phyloP scores from a whole-genome alignment of 2,113 vertebrate genomes.

The Brachyhypopomus gauderio region DNA sequence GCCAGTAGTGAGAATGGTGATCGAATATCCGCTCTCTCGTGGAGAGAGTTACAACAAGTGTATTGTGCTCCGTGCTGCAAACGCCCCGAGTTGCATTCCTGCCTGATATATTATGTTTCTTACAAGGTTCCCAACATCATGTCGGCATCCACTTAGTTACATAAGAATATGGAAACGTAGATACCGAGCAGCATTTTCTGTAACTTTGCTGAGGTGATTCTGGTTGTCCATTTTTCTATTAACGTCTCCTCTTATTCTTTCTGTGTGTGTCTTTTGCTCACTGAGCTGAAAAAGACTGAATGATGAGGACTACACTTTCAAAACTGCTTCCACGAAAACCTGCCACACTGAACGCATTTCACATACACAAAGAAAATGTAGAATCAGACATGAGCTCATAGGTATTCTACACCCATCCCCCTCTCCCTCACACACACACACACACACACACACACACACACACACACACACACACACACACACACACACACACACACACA shows the following conservation, averaged over 20 bases:
- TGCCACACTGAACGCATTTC: constrained; percentile 15
- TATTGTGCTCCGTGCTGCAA: constrained; percentile 23
- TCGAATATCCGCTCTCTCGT: constrained; percentile 44
- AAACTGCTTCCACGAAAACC: not conserved
- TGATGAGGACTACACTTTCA: not conserved
- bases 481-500: constrained; percentile 42
- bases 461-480: constrained; percentile 40
- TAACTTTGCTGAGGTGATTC: constrained; percentile 1
- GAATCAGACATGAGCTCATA: constrained; percentile 49
- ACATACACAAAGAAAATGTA: constrained; percentile 39
- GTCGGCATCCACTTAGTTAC: not conserved
- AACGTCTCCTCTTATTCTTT: constrained; percentile 1
- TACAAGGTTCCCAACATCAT: not conserved
- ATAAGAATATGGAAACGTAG: not conserved
- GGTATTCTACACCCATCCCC: constrained; percentile 54
- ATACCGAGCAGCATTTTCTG: constrained; percentile 21
- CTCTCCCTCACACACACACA: constrained; percentile 40
- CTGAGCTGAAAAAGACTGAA: not conserved
- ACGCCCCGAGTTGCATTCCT: constrained; percentile 35
- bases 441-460: constrained; percentile 36
- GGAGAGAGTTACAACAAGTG: constrained; percentile 27
- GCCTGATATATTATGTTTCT: constrained; percentile 46
- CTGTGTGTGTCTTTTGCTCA: not conserved
- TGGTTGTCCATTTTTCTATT: not conserved
- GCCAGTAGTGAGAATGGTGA: constrained; percentile 27